Evolutionary conservation across 2,888 invertebrate species (phyloP), one percentile per base, ranked within the genome.

Genomic region (Eupithecia dodoneata): DNA sequence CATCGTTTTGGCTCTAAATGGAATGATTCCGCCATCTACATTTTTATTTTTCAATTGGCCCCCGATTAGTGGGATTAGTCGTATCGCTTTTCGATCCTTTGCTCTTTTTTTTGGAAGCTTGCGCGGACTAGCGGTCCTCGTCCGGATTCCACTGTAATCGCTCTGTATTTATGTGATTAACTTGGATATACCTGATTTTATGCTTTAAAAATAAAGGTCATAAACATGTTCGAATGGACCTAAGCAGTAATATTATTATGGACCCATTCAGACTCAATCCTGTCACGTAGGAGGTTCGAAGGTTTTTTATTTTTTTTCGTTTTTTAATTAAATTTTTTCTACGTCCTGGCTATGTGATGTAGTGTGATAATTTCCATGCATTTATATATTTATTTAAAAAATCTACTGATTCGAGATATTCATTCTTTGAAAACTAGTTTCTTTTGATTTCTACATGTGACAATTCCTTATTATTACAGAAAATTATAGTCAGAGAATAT

Each of bases 11-110:
- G 93, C 92, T 92, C 94, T 89, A 93, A 95, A 94, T 93, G 94
- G 94, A 95, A 94, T 94, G 92, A 95, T 94, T 95, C 93, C 89
- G 92, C 94, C 92, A 94, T 95, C 95, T 95, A 94, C 95, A 94
- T 95, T 95, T 95, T 95, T 95, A 95, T 95, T 95, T 95, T 95
- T 95, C 95, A 95, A 95, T 95, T 95, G 95, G 92, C 87, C 90
- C 84, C 89, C 95, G 95, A 95, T 95, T 95, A 95, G 93, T 94
- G 90, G 94, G 95, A 95, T 95, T 95, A 95, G 92, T 87, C 91
- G 89, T 93, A 93, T 94, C 92, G 94, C 93, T 94, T 94, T 93
- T 88, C 93, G 94, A 94, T 93, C 91, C 92, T 94, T 94, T 94
- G 92, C 90, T 93, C 90, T 88, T 91, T 94, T 94, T 94, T 91